These are phyloP conservation scores for Burhinus oedicnemus DNA, from an alignment of 2,113 vertebrate genomes.

Conservation along the genomic window DNA sequence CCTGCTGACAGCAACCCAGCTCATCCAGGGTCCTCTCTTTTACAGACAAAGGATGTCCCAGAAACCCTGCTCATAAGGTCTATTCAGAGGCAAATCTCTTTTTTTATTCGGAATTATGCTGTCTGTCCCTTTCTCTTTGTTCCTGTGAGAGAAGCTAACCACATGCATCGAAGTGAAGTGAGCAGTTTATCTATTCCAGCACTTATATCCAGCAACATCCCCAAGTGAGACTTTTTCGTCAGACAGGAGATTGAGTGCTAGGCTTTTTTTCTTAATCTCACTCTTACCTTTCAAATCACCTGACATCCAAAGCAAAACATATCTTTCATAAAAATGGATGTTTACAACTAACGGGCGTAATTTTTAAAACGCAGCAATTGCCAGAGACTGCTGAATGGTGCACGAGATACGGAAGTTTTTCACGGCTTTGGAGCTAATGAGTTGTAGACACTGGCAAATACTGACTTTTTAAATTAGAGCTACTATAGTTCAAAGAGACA, in stretches of 20 bases:
- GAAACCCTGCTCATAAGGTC: not conserved
- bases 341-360: not conserved
- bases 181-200: not conserved
- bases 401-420: conserved; percentile 19
- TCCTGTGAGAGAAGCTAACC: not conserved
- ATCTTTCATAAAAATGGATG: not conserved
- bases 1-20: not conserved
- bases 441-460: conserved; percentile 49
- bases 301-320: not conserved
- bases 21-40: not conserved
- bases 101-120: not conserved
- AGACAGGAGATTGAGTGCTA: not conserved
- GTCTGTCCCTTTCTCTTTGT: not conserved
- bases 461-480: conserved; percentile 38
- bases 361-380: conserved; percentile 1
- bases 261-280: not conserved
- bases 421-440: conserved; percentile 50
- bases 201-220: not conserved
- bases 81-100: not conserved
- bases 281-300: not conserved
- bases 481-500: conserved; percentile 51
- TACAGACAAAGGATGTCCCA: not conserved
- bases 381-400: not conserved
- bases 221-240: not conserved
- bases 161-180: not conserved